Evolutionary conservation across 2,797 vertebrate genomes (phyloP).

Genomic region (Sarcophilus harrisii): DNA sequence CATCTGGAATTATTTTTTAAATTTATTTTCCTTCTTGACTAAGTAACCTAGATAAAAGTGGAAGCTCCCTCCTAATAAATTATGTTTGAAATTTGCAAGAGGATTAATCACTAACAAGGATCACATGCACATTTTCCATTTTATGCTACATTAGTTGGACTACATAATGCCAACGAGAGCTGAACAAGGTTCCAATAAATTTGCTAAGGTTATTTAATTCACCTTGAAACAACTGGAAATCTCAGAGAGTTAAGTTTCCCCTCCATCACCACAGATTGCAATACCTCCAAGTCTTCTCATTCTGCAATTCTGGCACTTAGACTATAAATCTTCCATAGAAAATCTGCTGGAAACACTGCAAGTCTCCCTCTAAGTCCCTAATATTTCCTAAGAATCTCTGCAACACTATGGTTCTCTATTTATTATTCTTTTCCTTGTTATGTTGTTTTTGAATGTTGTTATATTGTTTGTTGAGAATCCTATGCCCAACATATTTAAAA

Average conservation of each 20-base stretch:
- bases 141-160: not conserved
- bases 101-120: not conserved
- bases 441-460: not conserved
- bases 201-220: not conserved
- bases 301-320: not conserved
- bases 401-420: not conserved
- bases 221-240: not conserved
- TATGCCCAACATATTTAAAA: not conserved
- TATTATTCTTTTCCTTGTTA: not conserved
- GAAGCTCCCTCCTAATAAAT: not conserved
- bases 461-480: too few relatives aligned
- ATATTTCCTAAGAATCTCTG: not conserved
- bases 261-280: not conserved
- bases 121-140: constrained; percentile 38
- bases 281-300: not conserved
- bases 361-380: not conserved
- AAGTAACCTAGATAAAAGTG: not conserved
- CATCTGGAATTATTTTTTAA: not conserved
- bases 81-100: constrained; percentile 19
- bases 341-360: not conserved
- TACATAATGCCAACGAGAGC: not conserved
- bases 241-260: not conserved
- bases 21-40: constrained; percentile 35
- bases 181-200: not conserved
- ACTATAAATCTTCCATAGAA: not conserved